phyloP scores from a whole-genome alignment of 2,888 invertebrate species.

The Andrena chrysosceles region DNA sequence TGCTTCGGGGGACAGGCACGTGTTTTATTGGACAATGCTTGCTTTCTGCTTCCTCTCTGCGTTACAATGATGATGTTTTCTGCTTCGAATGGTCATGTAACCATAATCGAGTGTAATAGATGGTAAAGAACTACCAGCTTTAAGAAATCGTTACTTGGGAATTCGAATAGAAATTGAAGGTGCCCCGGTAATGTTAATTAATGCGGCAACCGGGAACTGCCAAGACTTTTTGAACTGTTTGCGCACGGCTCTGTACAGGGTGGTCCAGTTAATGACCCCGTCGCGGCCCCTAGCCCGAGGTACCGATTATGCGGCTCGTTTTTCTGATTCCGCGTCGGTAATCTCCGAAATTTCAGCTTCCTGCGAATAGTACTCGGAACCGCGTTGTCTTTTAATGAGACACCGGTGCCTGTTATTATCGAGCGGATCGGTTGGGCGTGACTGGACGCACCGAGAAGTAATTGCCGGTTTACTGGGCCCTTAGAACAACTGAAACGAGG shows the following conservation, averaged over 20 bases:
- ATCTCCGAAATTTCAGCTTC: constrained; percentile 51
- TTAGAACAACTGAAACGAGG: constrained; percentile 40
- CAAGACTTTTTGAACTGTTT: constrained; percentile 2
- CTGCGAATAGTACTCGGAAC: constrained; percentile 40
- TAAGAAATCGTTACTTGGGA: background rate
- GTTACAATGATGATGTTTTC: too few relatives aligned
- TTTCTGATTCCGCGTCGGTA: constrained; percentile 50
- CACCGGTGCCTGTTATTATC: constrained; percentile 48
- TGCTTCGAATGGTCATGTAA: too few relatives aligned
- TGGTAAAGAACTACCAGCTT: too few relatives aligned
- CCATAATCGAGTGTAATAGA: too few relatives aligned
- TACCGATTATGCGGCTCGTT: constrained; percentile 52
- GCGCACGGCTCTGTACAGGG: constrained; percentile 23
- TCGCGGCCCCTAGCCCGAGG: constrained; percentile 2
- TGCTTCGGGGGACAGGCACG: background rate
- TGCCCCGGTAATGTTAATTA: background rate
- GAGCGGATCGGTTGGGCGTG: constrained; percentile 52
- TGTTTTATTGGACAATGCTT: too few relatives aligned
- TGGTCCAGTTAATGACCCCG: constrained; percentile 51
- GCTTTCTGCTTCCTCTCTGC: too few relatives aligned
- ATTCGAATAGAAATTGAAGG: background rate
- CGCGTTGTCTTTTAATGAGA: constrained; percentile 58
- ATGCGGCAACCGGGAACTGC: background rate
- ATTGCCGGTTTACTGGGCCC: constrained; percentile 45
- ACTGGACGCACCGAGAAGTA: constrained; percentile 52